phyloP scores from a whole-genome alignment of 1,140 invertebrate genomes.

The Hylaeus anthracinus region DNA sequence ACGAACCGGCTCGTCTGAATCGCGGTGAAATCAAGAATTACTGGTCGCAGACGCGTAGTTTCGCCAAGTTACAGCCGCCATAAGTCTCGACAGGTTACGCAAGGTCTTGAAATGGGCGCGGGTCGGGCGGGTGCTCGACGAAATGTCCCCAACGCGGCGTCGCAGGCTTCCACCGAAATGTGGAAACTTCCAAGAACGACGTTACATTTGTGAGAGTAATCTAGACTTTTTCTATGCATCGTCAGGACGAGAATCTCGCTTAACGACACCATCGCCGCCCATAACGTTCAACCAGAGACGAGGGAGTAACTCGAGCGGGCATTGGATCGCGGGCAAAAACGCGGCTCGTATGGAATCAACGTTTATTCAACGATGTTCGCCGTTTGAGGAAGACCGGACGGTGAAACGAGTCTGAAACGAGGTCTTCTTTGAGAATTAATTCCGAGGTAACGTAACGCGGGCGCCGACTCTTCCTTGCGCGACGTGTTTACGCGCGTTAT shows the following conservation, averaged over 20 bases:
- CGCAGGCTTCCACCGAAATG: conserved; percentile 31
- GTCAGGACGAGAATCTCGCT: conserved; percentile 36
- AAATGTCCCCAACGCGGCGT: conserved; percentile 9
- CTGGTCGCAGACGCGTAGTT: conserved; percentile 6
- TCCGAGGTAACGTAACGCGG: too few species aligned
- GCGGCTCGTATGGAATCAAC: neutral
- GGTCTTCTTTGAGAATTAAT: too few species aligned
- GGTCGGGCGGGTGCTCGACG: conserved; percentile 19
- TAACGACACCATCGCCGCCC: neutral
- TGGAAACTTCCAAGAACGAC: conserved; percentile 33
- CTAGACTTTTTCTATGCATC: conserved; percentile 25
- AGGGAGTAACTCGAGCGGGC: neutral
- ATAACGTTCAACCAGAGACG: neutral
- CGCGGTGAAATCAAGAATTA: conserved; percentile 40
- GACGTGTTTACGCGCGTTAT: too few species aligned
- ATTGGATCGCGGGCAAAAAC: neutral
- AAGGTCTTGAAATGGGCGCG: conserved; percentile 24
- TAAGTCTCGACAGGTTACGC: conserved; percentile 45
- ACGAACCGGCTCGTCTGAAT: conserved; percentile 40
- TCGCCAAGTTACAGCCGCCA: conserved; percentile 43
- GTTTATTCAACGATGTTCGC: neutral
- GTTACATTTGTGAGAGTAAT: conserved; percentile 48
- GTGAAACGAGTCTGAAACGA: too few species aligned
- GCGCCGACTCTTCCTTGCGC: too few species aligned
- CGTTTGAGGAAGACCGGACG: neutral